phyloP scores from a whole-genome alignment of 1,140 invertebrate species.

The Bombus sibiricus region DNA sequence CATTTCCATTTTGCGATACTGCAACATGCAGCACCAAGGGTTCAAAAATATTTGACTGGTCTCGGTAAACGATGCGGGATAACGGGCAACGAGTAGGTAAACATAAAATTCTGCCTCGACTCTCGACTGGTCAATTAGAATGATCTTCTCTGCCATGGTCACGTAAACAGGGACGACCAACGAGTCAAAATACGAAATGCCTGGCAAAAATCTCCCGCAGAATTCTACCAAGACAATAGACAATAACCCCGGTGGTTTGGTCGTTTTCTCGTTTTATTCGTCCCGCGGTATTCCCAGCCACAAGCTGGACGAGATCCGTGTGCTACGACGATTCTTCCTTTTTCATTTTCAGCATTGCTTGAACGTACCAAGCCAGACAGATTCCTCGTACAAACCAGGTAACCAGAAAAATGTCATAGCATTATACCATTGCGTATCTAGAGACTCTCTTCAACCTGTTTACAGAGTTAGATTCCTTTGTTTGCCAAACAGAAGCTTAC shows the following conservation, averaged over 20 bases:
- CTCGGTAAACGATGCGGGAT: not conserved
- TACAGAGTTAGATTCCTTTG: not conserved
- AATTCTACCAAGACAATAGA: conserved; percentile 13
- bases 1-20: not conserved
- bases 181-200: not conserved
- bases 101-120: not conserved
- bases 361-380: too few species aligned
- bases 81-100: not conserved
- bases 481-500: not conserved
- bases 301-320: not conserved
- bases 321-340: not conserved
- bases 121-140: conserved; percentile 6
- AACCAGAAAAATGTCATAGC: conserved; percentile 20
- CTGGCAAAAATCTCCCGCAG: not conserved
- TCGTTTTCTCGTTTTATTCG: not conserved
- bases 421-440: not conserved
- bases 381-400: not conserved
- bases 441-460: not conserved
- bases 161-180: not conserved
- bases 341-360: conserved; percentile 10
- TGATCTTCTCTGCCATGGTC: not conserved
- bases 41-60: not conserved
- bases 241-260: not conserved
- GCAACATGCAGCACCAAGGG: too few species aligned
- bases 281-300: not conserved